A percentile compares a stretch with the other conserved stretches of the same genome.
These are phyloP conservation scores for Poeciliopsis presidionis DNA, from an alignment of 2,797 vertebrate genomes.

Conservation along the genomic window DNA sequence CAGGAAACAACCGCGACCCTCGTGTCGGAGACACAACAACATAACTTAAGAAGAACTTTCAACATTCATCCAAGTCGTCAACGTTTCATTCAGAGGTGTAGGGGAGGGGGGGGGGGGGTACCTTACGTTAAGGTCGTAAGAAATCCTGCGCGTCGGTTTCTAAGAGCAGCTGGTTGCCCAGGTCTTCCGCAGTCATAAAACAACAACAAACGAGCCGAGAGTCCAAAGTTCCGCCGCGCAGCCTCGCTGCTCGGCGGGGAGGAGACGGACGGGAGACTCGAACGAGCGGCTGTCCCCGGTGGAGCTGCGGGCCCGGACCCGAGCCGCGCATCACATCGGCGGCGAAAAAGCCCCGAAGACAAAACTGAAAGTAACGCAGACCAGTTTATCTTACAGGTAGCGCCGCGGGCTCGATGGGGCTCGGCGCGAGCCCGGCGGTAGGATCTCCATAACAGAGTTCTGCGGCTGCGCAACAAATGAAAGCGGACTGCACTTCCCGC, in stretches of 20 bases:
- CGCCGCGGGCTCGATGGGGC: background rate
- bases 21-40: background rate
- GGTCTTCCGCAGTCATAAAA: conserved; percentile 36
- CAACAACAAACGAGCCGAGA: background rate
- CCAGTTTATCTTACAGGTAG: background rate
- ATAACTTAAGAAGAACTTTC: background rate
- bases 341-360: conserved; percentile 26
- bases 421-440: background rate
- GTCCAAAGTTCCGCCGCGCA: conserved; percentile 33
- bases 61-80: background rate
- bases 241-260: background rate
- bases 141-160: conserved; percentile 41
- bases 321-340: background rate
- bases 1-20: background rate
- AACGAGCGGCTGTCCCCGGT: background rate
- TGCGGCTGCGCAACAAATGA: background rate
- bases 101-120: background rate
- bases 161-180: conserved; percentile 5
- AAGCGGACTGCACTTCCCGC: background rate
- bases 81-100: background rate
- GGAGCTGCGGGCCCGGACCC: background rate
- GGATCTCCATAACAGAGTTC: background rate
- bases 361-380: conserved; percentile 63
- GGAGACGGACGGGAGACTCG: background rate
- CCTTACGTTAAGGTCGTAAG: conserved; percentile 47